Base-by-base conservation (phyloP, 2,113 vertebrate species). In the Henicopernis longicauda region DNA sequence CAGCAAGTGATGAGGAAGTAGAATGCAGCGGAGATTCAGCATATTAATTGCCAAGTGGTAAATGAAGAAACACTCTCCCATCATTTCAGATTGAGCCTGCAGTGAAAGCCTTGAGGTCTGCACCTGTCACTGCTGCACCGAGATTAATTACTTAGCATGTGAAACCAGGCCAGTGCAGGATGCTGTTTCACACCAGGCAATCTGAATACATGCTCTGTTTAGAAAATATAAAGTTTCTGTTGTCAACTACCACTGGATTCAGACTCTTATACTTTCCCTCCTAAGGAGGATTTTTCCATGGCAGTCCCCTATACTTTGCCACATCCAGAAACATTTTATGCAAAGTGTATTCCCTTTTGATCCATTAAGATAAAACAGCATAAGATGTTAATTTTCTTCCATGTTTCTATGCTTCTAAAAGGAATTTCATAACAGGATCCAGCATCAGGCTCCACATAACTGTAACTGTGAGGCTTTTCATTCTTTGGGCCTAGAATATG, bases 361-460 rank as follows among this genome's bases (percentile, higher is more conserved):
- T 97, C 92, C 76, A 69, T 89, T 95, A 94, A 96, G 90, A 95
- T 89, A 69, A 47, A 89, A 84, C 78, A 91, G 57, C 14, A 7
- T 59, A 93, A 95, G 55, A 82, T 55, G 26, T 90, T 93, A 49
- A 61, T 97, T 98, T 96, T 97, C 65, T 86, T 97, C 77, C 84
- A 94, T 61, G 36, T 97, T 96, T 97, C 57, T 84, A 80, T 85
- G 74, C 58, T 31, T 95, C 65, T 94, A 62, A 95, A 97, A 93
- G 90, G 77, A 96, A 96, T 96, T 97, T 90, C 36, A 73, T 98
- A 97, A 97, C 80, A 93, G 73, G 80, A 98, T 93, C 85, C 90
- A 89, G 32, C 94, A 93, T 69, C 38, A 72, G 93, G 90, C 79
- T 76, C 86, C 91, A 89, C 79, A 93, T 76, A 67, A 95, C 42